Evolutionary conservation across 2,888 invertebrate species (phyloP).

Genomic region (Torymus auratus): DNA sequence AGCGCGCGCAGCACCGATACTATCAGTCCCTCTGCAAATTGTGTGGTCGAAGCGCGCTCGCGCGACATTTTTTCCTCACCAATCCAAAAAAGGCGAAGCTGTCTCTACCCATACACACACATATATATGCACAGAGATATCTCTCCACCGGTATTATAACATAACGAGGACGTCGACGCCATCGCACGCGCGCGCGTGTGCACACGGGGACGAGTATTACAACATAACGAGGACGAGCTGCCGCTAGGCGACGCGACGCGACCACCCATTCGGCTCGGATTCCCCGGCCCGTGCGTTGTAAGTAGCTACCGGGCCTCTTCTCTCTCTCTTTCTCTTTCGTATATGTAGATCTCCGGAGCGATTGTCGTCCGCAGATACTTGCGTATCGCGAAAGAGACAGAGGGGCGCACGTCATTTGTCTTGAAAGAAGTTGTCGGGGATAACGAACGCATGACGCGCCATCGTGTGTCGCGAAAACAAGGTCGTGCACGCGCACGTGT

Average conservation of each 20-base stretch:
- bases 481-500: background rate
- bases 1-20: background rate
- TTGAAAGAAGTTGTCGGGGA: conserved; percentile 49
- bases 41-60: conserved; percentile 15
- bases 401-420: conserved; percentile 52
- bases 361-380: conserved; percentile 25
- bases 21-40: conserved; percentile 6
- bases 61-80: too few species aligned
- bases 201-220: background rate
- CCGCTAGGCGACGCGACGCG: background rate
- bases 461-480: conserved; percentile 22
- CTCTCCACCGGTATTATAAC: too few species aligned
- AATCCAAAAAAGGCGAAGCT: too few species aligned
- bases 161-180: too few species aligned
- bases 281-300: background rate
- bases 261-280: conserved; percentile 47
- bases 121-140: too few species aligned
- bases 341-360: conserved; percentile 43
- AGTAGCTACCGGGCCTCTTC: conserved; percentile 34
- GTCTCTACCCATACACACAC: too few species aligned
- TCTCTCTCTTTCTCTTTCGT: background rate
- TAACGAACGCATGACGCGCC: conserved; percentile 16
- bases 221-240: conserved; percentile 21
- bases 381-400: conserved; percentile 20
- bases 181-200: too few species aligned